A percentile compares a stretch with the other conserved stretches of the same genome.
phyloP scores from a whole-genome alignment of 2,797 vertebrate genomes.

The Trichosurus vulpecula region DNA sequence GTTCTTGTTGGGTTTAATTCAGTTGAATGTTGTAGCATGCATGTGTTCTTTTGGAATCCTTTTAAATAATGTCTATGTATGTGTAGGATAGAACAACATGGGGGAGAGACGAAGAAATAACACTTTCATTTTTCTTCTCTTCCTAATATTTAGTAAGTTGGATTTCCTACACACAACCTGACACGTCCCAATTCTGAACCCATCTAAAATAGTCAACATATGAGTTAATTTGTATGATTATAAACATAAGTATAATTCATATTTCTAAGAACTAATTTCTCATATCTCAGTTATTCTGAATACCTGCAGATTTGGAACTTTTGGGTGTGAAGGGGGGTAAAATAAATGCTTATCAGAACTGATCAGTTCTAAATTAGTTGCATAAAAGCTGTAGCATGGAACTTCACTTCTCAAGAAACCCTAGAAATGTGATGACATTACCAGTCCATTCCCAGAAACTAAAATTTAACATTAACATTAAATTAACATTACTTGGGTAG shows the following conservation, averaged over 20 bases:
- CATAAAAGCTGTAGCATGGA: neutral
- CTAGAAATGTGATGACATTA: neutral
- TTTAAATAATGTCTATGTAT: neutral
- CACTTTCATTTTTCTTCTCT: neutral
- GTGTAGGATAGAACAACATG: neutral
- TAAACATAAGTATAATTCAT: neutral
- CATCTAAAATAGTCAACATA: neutral
- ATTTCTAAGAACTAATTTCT: neutral
- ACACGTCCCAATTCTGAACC: neutral
- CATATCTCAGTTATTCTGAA: neutral
- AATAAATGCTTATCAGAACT: neutral
- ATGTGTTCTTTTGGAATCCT: slow-evolving; percentile 14
- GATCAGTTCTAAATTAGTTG: neutral
- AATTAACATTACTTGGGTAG: neutral
- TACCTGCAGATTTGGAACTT: neutral
- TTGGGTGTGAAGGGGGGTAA: neutral
- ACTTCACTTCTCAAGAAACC: neutral
- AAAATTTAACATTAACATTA: neutral
- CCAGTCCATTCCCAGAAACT: neutral
- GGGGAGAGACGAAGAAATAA: neutral
- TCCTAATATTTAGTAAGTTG: neutral
- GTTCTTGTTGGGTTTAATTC: neutral
- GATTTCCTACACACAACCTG: neutral
- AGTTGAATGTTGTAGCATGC: neutral
- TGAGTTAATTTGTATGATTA: neutral